Percentiles rank a stretch among this genome's conserved stretches.
These are phyloP conservation scores for Aythya baeri DNA, from an alignment of 2,113 vertebrate genomes.

Conservation along the genomic window DNA sequence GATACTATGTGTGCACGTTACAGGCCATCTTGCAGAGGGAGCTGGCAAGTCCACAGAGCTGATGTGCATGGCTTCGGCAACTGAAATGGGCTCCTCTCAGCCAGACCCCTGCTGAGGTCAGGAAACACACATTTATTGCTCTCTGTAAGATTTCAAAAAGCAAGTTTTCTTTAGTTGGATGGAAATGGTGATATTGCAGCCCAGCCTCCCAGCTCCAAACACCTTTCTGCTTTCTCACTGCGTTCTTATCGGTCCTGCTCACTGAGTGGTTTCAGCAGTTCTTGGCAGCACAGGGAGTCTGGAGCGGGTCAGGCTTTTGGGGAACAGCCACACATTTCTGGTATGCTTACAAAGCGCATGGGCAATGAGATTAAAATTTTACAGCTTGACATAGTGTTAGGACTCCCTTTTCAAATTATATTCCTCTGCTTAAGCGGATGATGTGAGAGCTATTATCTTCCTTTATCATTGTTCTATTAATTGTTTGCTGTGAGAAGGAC, in stretches of 20 bases:
- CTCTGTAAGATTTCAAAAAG: neutral
- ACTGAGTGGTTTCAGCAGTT: neutral
- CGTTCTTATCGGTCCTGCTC: rapidly evolving
- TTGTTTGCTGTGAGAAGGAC: neutral
- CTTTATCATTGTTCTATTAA: neutral
- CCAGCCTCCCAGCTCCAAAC: neutral
- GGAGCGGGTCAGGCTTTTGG: neutral
- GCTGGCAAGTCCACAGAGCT: conserved; percentile 54
- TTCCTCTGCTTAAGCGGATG: neutral
- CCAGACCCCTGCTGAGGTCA: neutral
- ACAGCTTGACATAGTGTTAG: neutral
- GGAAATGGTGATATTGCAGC: neutral
- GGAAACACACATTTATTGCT: conserved; percentile 21
- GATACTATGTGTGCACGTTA: conserved; percentile 42
- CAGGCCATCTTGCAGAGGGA: conserved; percentile 38
- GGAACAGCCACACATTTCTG: neutral
- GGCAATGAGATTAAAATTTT: neutral
- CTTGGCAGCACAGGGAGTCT: neutral
- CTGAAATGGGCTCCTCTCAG: conserved; percentile 8
- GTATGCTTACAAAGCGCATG: neutral
- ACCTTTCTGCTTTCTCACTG: neutral
- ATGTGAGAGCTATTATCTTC: neutral
- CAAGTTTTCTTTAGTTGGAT: neutral
- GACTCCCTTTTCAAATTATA: neutral
- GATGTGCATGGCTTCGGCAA: neutral